Evolutionary conservation across 2,113 vertebrate species (phyloP), one percentile per base, ranked within the genome.

Genomic region (Laticauda laticaudata): DNA sequence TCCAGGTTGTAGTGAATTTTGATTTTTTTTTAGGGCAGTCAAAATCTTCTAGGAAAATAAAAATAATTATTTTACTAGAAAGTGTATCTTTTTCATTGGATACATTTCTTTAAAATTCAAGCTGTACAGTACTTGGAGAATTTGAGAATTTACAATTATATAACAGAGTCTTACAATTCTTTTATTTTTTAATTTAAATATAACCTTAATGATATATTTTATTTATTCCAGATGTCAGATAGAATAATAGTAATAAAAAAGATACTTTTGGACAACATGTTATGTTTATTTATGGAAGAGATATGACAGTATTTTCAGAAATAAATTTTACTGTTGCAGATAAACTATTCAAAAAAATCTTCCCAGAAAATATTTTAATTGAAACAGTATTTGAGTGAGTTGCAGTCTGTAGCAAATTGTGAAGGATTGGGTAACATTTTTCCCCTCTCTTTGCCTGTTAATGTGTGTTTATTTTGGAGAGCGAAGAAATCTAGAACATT

Each of bases 181-280:
- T 97, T 95, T 97, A 95, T 85, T 90, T 97, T 64, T 64, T 64
- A 12, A 64, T 64, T 64, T 64, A 64, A 64, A n/a, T 64, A 64
- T 64, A 64, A 29, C 29, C 11, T n/a, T 64, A 64, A 64, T 64
- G 14, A 96, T 97, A 97, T 96, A 97, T 94, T 94, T 91, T 95
- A 97, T 97, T 96, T 96, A 95, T 97, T 97, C 93, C 54, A 95
- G 95, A 96, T 97, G 96, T 96, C 87, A 75, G 95, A 95, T 94
- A 96, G 96, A 97, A 96, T 96, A 97, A 96, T 97, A 94, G 97
- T 96, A 97, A 97, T 97, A 96, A 97, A 96, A 23, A 59, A 75
- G 96, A 95, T 96, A 96, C 95, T 93, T 96, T 97, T 97, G 96
- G 96, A 96, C 96, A 94, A 96, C 96, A 95, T 96, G 95, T 92